These are phyloP conservation scores for Uloborus plumipes DNA, from an alignment of 2,888 invertebrate species.

Conservation along the genomic window DNA sequence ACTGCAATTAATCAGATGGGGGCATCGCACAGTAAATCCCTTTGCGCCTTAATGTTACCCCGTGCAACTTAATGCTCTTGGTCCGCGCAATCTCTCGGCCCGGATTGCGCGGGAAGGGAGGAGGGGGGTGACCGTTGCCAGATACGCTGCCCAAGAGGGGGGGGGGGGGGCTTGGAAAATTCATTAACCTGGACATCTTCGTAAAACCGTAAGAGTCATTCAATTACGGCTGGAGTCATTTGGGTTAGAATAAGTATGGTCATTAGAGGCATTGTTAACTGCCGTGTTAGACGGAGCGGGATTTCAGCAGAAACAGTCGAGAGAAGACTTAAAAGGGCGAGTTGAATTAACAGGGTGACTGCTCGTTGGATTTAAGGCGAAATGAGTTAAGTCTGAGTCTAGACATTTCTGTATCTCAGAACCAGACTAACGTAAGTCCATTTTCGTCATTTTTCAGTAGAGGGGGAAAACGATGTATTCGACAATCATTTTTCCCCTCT, in stretches of 20 bases:
- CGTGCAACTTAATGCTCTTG: constrained; percentile 49
- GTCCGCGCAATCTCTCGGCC: constrained; percentile 33
- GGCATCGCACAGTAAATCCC: neutral
- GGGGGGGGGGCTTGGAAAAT: constrained; percentile 19
- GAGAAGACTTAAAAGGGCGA: constrained; percentile 12
- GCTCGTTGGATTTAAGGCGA: constrained; percentile 19
- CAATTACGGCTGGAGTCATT: constrained; percentile 61
- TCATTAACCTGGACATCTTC: constrained; percentile 59
- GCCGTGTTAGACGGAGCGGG: constrained; percentile 33
- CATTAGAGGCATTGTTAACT: constrained; percentile 58
- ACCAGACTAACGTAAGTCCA: too few species aligned
- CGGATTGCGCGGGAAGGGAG: too few species aligned
- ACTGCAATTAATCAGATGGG: constrained; percentile 44
- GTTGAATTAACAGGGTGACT: constrained; percentile 48
- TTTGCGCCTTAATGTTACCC: constrained; percentile 26
- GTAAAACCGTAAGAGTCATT: constrained; percentile 36
- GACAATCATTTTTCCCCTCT: too few species aligned
- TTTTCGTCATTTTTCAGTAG: too few species aligned
- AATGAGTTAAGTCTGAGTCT: constrained; percentile 12
- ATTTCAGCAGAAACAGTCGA: constrained; percentile 33
- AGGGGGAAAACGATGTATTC: too few species aligned
- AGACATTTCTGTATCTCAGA: too few species aligned
- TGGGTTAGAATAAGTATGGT: constrained; percentile 57
- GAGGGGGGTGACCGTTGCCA: too few species aligned
- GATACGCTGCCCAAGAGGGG: neutral